Percentiles rank a stretch among this genome's conserved stretches.
These are phyloP conservation scores for Nylanderia fulva DNA, from an alignment of 1,140 invertebrate genomes.

Conservation along the genomic window DNA sequence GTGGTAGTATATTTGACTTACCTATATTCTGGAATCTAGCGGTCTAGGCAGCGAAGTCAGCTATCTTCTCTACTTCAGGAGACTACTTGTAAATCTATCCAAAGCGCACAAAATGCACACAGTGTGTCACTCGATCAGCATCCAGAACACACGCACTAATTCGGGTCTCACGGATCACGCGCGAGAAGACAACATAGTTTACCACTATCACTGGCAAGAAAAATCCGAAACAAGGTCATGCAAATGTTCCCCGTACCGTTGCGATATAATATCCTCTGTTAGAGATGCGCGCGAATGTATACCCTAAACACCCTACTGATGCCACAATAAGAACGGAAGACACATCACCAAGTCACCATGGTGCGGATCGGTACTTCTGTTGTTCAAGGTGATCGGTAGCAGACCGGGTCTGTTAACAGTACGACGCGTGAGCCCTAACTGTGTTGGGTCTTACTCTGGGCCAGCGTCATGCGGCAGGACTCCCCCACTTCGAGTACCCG, in stretches of 20 bases:
- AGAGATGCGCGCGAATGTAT: not conserved
- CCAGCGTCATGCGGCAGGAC: too few species aligned
- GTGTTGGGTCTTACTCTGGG: constrained; percentile 79
- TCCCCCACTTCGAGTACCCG: not conserved
- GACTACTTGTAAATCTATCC: constrained; percentile 81
- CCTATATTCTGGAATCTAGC: constrained; percentile 85
- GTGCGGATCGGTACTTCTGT: not conserved
- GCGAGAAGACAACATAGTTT: not conserved
- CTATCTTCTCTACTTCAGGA: constrained; percentile 82
- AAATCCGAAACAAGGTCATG: constrained; percentile 3
- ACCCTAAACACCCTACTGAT: not conserved
- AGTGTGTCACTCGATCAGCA: constrained; percentile 74
- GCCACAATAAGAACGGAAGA: not conserved
- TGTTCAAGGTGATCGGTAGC: constrained; percentile 76
- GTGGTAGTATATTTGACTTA: constrained; percentile 75
- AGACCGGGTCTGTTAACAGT: constrained; percentile 81
- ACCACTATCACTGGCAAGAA: constrained; percentile 17
- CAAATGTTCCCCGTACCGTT: not conserved
- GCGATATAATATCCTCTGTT: not conserved
- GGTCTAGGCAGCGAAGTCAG: too few species aligned
- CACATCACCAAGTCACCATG: not conserved
- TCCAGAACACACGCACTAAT: not conserved
- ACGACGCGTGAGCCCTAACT: constrained; percentile 84
- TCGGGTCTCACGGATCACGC: not conserved
- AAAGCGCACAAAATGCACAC: constrained; percentile 80